phyloP scores from a whole-genome alignment of 2,888 invertebrate genomes.

The Himalopsyche tibetana region DNA sequence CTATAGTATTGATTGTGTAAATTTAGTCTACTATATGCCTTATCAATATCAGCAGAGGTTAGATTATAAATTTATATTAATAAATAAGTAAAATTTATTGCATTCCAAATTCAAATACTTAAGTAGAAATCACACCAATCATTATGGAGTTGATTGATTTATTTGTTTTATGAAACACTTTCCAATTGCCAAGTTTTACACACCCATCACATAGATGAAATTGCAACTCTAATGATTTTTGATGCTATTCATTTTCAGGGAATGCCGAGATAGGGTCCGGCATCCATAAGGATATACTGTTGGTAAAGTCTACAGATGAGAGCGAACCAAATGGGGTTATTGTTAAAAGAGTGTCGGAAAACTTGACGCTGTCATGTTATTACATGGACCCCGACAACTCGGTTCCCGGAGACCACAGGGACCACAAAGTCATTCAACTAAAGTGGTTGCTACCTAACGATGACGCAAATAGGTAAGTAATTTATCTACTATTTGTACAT shows the following conservation, averaged over 20 bases:
- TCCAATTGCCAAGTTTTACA: too few species aligned
- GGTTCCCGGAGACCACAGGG: not conserved
- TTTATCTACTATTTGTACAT: not conserved
- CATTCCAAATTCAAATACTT: too few species aligned
- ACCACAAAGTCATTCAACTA: constrained; percentile 41
- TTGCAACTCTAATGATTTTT: too few species aligned
- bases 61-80: too few species aligned
- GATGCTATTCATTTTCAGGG: not conserved
- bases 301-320: constrained; percentile 19
- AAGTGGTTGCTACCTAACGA: constrained; percentile 46
- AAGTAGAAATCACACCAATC: too few species aligned
- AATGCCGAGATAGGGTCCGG: constrained; percentile 43
- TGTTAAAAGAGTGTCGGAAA: constrained; percentile 71
- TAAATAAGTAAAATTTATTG: too few species aligned
- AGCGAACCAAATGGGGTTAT: constrained; percentile 66
- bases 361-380: constrained; percentile 71
- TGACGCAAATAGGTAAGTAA: constrained; percentile 53
- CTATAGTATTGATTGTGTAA: not conserved
- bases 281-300: constrained; percentile 9
- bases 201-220: too few species aligned
- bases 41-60: too few species aligned
- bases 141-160: too few species aligned
- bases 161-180: too few species aligned
- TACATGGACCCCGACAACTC: constrained; percentile 4
- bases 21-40: too few species aligned